Evolutionary conservation across 2,888 invertebrate genomes (phyloP).

Genomic region (Ochropleura leucogaster): DNA sequence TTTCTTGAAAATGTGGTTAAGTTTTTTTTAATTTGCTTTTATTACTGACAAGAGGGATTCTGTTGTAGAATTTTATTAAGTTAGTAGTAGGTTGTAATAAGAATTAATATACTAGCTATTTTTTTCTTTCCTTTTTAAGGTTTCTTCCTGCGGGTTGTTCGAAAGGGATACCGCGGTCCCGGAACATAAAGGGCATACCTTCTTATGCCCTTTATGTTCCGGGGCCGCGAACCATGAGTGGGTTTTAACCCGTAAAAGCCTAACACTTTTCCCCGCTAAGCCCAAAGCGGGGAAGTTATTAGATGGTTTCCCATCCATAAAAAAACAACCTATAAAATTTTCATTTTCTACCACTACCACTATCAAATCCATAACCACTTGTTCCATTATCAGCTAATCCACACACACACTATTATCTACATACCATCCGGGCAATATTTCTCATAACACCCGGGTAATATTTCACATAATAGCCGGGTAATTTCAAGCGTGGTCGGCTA

Average conservation of each 20-base stretch:
- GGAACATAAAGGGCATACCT: no score
- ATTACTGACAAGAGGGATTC: constrained; percentile 8
- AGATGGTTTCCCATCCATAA: no score
- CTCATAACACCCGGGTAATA: constrained; percentile 31
- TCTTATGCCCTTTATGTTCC: no score
- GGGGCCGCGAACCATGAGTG: no score
- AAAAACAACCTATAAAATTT: constrained; percentile 36
- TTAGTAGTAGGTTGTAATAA: neutral
- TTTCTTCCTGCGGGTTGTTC: no score
- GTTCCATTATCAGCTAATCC: constrained; percentile 36
- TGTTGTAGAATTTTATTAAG: neutral
- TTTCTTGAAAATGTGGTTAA: constrained; percentile 14
- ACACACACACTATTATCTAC: constrained; percentile 15
- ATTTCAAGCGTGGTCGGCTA: constrained; percentile 61
- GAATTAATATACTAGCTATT: neutral
- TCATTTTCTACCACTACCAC: constrained; percentile 10
- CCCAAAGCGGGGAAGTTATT: no score
- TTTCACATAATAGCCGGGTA: constrained; percentile 51
- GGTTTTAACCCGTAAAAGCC: no score
- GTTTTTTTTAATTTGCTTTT: constrained; percentile 19
- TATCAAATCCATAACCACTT: constrained; percentile 21
- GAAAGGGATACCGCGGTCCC: no score
- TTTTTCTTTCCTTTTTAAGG: neutral
- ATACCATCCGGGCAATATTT: constrained; percentile 22
- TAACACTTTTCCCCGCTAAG: no score